Conservation (phyloP, 2,888 invertebrate species). For the Stenoptilia bipunctidactyla region DNA sequence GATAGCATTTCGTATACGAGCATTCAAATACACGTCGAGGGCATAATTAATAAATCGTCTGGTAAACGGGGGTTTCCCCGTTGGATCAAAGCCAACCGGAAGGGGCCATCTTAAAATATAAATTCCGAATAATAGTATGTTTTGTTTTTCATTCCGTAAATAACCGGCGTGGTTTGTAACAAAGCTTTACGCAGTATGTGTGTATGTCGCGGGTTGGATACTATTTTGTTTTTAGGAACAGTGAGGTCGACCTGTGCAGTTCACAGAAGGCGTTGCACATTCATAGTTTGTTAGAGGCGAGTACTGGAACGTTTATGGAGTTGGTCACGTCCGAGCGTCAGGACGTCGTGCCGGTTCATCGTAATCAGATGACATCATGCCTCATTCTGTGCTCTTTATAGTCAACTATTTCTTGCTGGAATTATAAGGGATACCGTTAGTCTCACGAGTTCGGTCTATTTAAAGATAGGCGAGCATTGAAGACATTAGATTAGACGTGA, state of each 20-base stretch:
- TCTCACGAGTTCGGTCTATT: too few relatives aligned
- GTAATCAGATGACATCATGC: slow-evolving; percentile 57
- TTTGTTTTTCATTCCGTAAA: slow-evolving; percentile 12
- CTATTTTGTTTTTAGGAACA: too few relatives aligned
- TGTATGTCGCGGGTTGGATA: too few relatives aligned
- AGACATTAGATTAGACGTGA: too few relatives aligned
- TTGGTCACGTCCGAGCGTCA: slow-evolving; percentile 30
- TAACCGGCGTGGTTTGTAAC: background rate
- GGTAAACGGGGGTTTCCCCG: slow-evolving; percentile 62
- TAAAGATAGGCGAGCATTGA: too few relatives aligned
- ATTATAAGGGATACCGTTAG: too few relatives aligned
- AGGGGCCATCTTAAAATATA: slow-evolving; percentile 56
- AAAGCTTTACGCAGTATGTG: too few relatives aligned
- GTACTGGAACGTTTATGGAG: too few relatives aligned
- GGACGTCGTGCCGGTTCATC: slow-evolving; percentile 41
- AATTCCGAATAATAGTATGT: slow-evolving; percentile 49
- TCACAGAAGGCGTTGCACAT: too few relatives aligned
- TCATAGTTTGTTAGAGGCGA: too few relatives aligned
- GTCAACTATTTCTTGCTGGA: slow-evolving; percentile 22
- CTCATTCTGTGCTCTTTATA: slow-evolving; percentile 24
- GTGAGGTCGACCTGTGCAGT: too few relatives aligned
- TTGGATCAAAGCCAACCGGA: slow-evolving; percentile 62
- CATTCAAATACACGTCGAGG: slow-evolving; percentile 19
- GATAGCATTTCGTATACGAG: background rate
- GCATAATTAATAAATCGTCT: slow-evolving; percentile 58